These are phyloP conservation scores for Ancistrus triradiatus DNA, from an alignment of 2,113 vertebrate species.

Conservation along the genomic window DNA sequence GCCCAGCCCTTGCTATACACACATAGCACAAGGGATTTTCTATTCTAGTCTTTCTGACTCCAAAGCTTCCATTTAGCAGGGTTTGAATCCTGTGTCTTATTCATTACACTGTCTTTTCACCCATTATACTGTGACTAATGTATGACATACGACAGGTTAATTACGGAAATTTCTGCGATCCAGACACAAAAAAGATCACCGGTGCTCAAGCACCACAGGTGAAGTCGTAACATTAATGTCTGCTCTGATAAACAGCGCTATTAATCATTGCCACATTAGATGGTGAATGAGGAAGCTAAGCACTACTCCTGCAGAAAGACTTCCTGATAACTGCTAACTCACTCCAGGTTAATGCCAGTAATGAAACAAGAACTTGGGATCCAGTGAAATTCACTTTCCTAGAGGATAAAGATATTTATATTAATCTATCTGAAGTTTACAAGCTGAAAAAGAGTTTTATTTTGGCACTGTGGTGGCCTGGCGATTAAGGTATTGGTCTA, in stretches of 20 bases:
- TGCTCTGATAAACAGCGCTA: background rate
- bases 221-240: slow-evolving; percentile 26
- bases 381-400: too few species aligned
- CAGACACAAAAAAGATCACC: slow-evolving; percentile 16
- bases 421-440: too few species aligned
- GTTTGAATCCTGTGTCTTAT: background rate
- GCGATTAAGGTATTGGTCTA: too few species aligned
- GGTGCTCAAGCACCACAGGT: slow-evolving; percentile 18
- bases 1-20: too few species aligned
- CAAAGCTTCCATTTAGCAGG: slow-evolving; percentile 2
- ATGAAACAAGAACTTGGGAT: background rate
- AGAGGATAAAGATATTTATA: too few species aligned
- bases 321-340: background rate
- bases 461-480: too few species aligned
- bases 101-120: background rate
- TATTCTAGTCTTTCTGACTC: too few species aligned
- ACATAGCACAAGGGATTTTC: too few species aligned
- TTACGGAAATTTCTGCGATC: slow-evolving; percentile 29
- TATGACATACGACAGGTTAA: slow-evolving; percentile 31
- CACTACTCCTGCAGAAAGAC: background rate
- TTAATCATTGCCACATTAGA: slow-evolving; percentile 21
- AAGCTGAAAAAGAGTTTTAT: too few species aligned
- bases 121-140: slow-evolving; percentile 22
- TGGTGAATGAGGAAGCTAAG: background rate
- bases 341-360: background rate